Base-by-base conservation (phyloP, 2,797 vertebrate genomes). In the Aldrovandia affinis region DNA sequence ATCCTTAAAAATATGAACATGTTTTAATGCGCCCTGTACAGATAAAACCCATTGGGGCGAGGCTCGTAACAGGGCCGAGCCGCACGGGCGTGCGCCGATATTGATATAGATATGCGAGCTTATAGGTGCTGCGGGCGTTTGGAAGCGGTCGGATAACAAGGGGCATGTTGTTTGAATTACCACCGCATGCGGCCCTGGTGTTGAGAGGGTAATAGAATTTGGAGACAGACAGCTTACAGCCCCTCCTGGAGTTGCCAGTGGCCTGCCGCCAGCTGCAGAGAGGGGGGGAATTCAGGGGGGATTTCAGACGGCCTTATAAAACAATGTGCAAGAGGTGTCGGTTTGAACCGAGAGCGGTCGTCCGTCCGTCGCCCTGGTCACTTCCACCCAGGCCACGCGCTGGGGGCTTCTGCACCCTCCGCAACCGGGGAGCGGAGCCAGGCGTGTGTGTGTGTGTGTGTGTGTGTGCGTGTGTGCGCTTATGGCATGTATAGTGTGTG, bases 101-200 rank as follows among this genome's bases (percentile, higher is more conserved):
- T 85, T 87, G 81, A 87, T 75, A 63, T 59, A 63, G 87, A 87
- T 84, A 87, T 84, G 82, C 78, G 86, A 83, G 83, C 68, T 44
- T 81, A 36, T 52, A 83, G 61, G 28, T 42, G 80, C 63, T 84
- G 86, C 81, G 61, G 84, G 84, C 83, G 83, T 84, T 86, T 86
- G 86, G 80, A 88, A 83, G 82, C 80, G 78, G 59, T 85, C 73
- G 82, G 86, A 80, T 81, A 82, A 89, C 54, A 54, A 75, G 50
- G 55, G 44, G 36, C 83, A 83, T 84, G 84, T 85, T 89, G 88
- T 89, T 90, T 86, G 81, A 89, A 84, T 89, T 86, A 86, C 86
- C 9, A 73, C 81, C 81, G 79, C 3, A 39, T 75, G 63, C 78
- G 83, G 83, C 78, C 22, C 44, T 77, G 28, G 5, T 47, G 1